Evolutionary conservation across 2,888 invertebrate genomes (phyloP).

Genomic region (Tetramorium bicarinatum): DNA sequence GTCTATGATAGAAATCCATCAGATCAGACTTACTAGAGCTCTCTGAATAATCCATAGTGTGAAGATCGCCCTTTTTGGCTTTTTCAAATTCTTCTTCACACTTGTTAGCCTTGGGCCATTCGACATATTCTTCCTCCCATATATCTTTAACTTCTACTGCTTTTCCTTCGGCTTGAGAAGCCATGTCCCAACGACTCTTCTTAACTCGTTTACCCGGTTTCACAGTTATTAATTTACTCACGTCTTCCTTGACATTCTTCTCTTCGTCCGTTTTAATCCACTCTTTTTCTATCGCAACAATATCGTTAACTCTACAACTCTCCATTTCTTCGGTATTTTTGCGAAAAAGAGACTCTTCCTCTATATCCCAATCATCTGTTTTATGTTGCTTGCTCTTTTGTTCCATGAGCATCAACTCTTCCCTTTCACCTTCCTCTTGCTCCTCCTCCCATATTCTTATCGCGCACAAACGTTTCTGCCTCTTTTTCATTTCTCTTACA

Average conservation of each 20-base stretch:
- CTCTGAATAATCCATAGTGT: constrained; percentile 42
- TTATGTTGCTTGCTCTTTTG: constrained; percentile 71
- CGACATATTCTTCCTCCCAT: constrained; percentile 77
- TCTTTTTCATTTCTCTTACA: constrained; percentile 76
- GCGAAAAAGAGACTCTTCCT: constrained; percentile 67
- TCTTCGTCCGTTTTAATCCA: constrained; percentile 3
- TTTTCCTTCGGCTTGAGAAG: constrained; percentile 77
- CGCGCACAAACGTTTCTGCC: constrained; percentile 77
- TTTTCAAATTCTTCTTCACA: constrained; percentile 55
- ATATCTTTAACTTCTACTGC: constrained; percentile 75
- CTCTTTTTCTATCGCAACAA: not conserved
- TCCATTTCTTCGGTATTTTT: constrained; percentile 54
- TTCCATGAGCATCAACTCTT: constrained; percentile 78
- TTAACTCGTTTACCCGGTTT: constrained; percentile 66
- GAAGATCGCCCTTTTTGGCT: constrained; percentile 35
- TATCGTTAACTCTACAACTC: constrained; percentile 14
- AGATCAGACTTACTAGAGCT: constrained; percentile 43
- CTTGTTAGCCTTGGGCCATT: constrained; percentile 72
- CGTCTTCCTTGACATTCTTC: not conserved
- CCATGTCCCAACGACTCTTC: constrained; percentile 83
- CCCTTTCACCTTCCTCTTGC: constrained; percentile 83
- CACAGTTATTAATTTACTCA: constrained; percentile 24
- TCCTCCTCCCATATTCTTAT: constrained; percentile 85
- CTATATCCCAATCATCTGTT: constrained; percentile 75
- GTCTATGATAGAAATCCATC: constrained; percentile 62